Evolutionary conservation across 2,113 vertebrate genomes (phyloP), one percentile per base, ranked within the genome.

Genomic region (Trematomus loennbergii): DNA sequence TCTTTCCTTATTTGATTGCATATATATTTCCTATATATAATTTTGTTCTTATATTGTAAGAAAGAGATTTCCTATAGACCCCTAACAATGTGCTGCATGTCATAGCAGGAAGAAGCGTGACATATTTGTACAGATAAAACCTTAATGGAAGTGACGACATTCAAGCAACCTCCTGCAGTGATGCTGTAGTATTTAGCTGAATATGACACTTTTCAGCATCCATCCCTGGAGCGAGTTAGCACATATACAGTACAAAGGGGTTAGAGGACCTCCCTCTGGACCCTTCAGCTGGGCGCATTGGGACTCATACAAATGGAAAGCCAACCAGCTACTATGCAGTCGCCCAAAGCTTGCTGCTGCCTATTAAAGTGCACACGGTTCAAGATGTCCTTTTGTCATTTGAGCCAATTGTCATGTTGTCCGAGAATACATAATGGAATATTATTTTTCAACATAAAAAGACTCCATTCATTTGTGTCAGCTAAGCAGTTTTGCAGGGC

Each of bases 101-200:
- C 36, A 8, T 40, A 69, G n/a, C 20, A 33, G 15, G 52, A 52
- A n/a, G 46, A 69, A 0, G 2, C 18, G 12, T 36, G 40, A 11
- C 20, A 13, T n/a, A 15, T 45, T 43, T 13, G n/a, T 29, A 64
- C 45, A 61, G 11, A 52, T 57, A 58, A 53, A 9, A 62, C 29
- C 52, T 75, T 16, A 76, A 11, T 54, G 25, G 46, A 62, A 72
- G 66, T 52, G 17, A 48, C 53, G 61, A 82, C 68, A 84, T 83
- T 80, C 65, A 85, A 61, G 54, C 48, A 69, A 52, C 72, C 70
- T 63, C 60, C 46, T 81, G 57, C 55, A 18, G 43, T n/a, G 73
- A 20, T 63, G 29, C 22, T 25, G 36, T 13, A n/a, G 59, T 62
- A 61, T 52, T 84, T 71, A 55, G 73, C 73, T 74, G 68, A 59